Conservation (phyloP, 1,140 invertebrate genomes). For the Meloidogyne exigua region DNA sequence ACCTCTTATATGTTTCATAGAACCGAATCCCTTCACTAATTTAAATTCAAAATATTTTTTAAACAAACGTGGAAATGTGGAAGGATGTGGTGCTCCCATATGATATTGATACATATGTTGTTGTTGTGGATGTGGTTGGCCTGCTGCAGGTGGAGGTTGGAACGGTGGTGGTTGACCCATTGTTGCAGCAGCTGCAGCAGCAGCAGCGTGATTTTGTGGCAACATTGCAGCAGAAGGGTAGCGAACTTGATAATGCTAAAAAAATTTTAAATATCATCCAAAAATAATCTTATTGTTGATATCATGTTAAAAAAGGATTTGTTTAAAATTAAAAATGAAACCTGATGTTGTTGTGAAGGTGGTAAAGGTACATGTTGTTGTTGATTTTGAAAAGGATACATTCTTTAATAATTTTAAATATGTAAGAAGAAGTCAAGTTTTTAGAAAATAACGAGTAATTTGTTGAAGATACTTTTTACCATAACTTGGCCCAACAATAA, state of each 20-base stretch:
- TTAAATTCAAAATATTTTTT: not conserved
- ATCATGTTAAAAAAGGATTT: not conserved
- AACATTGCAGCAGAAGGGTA: not conserved
- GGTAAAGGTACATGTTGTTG: constrained; percentile 8
- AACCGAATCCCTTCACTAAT: not conserved
- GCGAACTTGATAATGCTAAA: not conserved
- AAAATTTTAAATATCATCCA: not conserved
- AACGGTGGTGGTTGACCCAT: constrained; percentile 7
- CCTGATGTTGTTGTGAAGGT: constrained; percentile 24
- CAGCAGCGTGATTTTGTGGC: not conserved
- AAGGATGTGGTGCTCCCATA: not conserved
- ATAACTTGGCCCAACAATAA: not conserved
- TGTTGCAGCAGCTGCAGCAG: constrained; percentile 14
- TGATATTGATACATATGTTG: constrained; percentile 7
- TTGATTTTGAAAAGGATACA: constrained; percentile 21
- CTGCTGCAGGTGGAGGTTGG: not conserved
- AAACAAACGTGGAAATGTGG: constrained; percentile 16
- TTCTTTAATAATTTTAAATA: too few species aligned
- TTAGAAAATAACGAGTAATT: not conserved
- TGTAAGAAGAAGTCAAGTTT: not conserved
- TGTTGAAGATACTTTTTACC: not conserved
- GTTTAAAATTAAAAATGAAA: not conserved
- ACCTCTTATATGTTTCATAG: too few species aligned
- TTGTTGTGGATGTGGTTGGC: constrained; percentile 3
- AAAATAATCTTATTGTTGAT: not conserved